Base-by-base conservation (phyloP, 2,888 invertebrate genomes). In the Cerastis leucographa region DNA sequence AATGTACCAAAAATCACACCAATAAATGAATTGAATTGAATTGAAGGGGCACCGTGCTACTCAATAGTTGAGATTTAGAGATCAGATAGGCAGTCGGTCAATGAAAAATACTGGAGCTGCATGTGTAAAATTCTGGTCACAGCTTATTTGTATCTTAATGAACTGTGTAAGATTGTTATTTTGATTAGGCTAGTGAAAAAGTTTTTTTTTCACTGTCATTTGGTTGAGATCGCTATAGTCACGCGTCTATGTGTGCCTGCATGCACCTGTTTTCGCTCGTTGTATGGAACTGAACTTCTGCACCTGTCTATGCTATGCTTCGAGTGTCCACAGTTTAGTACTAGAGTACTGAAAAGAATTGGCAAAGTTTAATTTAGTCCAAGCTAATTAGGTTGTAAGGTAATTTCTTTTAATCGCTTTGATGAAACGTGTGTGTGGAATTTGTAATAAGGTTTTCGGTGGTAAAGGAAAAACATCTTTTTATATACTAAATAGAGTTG, bases 291-390 rank as follows among this genome's bases (percentile, higher is more conserved):
- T 0, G 2, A 51, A 11, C 46, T 83, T 83, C 64, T 76, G 22
- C 2, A 2, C 0, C 0, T 14, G 12, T 22, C 17, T 83, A 9
- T 29, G n/a, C 7, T 25, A 22, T 64, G 22, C 2, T 0, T 25
- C 22, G n/a, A 78, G 49, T 84, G 74, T 7, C 68, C 65, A 76
- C 69, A 68, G 56, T 76, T 83, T 64, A 75, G 68, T 67, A 62
- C 29, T 19, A 25, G 42, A 44, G 42, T 35, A 65, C 56, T 62
- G 71, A 78, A 88, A 86, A 86, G 73, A 81, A 81, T 73, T 76
- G 59, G 67, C 46, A 40, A 69, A 71, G 71, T 76, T 78, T 74
- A 80, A 86, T 78, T 86, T 75, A 51, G 69, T 79, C 35, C n/a
- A 74, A 87, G 61, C 35, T 87, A 69, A 76, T 87, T 74, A 72